Evolutionary conservation across 2,888 invertebrate genomes (phyloP).

Genomic region (Endomychus coccineus): DNA sequence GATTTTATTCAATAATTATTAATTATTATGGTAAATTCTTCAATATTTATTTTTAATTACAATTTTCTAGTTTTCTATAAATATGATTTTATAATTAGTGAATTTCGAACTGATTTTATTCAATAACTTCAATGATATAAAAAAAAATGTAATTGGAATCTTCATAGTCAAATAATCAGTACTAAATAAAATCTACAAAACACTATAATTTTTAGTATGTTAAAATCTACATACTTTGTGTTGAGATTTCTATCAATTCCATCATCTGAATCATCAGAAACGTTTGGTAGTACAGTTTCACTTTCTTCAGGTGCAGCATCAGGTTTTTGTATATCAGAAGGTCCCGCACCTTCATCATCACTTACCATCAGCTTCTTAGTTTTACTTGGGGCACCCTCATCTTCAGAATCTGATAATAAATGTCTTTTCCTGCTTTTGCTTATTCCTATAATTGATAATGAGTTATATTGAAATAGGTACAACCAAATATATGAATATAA

Average conservation of each 20-base stretch:
- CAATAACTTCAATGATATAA: no score
- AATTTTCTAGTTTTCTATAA: no score
- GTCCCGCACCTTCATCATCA: conserved; percentile 48
- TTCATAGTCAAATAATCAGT: no score
- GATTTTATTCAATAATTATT: no score
- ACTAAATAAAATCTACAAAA: no score
- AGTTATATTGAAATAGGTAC: conserved; percentile 5
- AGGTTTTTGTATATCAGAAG: conserved; percentile 32
- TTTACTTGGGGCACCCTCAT: conserved; percentile 41
- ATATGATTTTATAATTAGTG: no score
- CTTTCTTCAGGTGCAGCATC: conserved; percentile 26
- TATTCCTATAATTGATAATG: no score
- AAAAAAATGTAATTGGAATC: no score
- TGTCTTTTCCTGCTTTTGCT: conserved; percentile 39
- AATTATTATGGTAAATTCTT: no score
- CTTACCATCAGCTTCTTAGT: conserved; percentile 46
- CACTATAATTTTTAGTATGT: no score
- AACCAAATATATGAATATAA: conserved; percentile 8
- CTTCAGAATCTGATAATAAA: conserved; percentile 55
- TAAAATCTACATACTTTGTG: conserved; percentile 8
- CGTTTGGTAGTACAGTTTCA: conserved; percentile 41
- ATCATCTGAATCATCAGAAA: conserved; percentile 57
- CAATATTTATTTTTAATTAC: no score
- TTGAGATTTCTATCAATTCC: conserved; percentile 39
- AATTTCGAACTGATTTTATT: no score